Base-by-base conservation (phyloP, 2,888 invertebrate species). In the Choreutis nemorana region DNA sequence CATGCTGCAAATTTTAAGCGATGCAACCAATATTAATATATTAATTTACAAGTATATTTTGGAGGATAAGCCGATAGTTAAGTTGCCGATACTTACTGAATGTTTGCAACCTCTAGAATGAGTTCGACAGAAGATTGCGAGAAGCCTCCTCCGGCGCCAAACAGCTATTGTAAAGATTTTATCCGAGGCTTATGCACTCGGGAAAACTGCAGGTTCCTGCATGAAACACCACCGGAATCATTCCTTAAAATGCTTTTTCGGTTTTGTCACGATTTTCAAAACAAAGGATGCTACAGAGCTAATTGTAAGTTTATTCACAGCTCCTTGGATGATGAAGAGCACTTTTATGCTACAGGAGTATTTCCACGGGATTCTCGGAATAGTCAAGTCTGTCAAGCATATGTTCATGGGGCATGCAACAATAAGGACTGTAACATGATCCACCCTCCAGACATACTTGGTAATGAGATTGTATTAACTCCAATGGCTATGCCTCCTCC, bases 281-380 rank as follows among this genome's bases (percentile, higher is more conserved):
- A 90, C 57, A 85, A 86, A 50, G 87, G 87, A 39, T 79, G 81
- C 37, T 81, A 86, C 32, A 75, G 83, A 45, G 56, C 65, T 6
- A 85, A 82, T 42, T 89, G 89, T 55, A 84, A 84, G 44, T 89
- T 88, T 55, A 67, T 87, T 30, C 90, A 90, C 55, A 85, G 87
- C 46, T 79, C 83, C 4, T 65, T 83, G 27, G 85, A 86, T 48
- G 87, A 89, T 28, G 87, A 89, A 56, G 87, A 87, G 35, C 78
- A 81, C 35, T 89, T 85, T 51, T 89, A 84, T 44, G 61, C 68
- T 33, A 78, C 81, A 28, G 86, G 86, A 12, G 80, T 82, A 23
- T 83, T 85, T 45, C 78, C 88, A 26, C 82, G 84, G 3, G 63
- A 64, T 31, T 40, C 48, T 22, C 55, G 65, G 1, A 58, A 36